Conservation (phyloP, 2,888 invertebrate genomes). For the Xestobium rufovillosum region DNA sequence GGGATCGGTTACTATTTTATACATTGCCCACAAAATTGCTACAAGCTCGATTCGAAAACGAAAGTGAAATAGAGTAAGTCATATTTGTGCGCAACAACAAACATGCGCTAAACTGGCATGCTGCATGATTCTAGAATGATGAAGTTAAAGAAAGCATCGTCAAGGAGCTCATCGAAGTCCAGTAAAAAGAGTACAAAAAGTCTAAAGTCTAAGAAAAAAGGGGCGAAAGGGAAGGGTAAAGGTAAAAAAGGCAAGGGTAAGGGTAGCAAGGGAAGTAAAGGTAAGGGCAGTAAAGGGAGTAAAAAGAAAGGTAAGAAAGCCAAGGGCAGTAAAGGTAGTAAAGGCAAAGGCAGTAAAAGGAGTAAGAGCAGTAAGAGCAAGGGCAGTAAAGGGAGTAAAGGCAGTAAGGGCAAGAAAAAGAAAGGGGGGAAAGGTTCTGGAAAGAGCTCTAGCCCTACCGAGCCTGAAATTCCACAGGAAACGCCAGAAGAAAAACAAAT, state of each 20-base stretch:
- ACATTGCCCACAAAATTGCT: too few relatives aligned
- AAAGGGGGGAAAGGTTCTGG: slow-evolving; percentile 17
- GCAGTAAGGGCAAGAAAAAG: slow-evolving; percentile 16
- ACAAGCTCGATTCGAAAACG: background rate
- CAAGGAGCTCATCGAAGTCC: too few relatives aligned
- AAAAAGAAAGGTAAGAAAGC: slow-evolving; percentile 13
- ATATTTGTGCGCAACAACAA: too few relatives aligned
- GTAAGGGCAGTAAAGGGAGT: slow-evolving; percentile 16
- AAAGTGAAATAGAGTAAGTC: too few relatives aligned
- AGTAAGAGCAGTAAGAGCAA: slow-evolving; percentile 20
- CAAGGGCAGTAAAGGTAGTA: slow-evolving; percentile 10
- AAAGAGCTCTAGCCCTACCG: slow-evolving; percentile 1
- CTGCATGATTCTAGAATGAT: too few relatives aligned
- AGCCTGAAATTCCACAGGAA: slow-evolving; percentile 14
- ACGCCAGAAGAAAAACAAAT: slow-evolving; percentile 18
- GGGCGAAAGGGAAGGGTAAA: slow-evolving; percentile 6
- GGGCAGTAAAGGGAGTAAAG: slow-evolving; percentile 20
- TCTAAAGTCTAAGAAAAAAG: too few relatives aligned
- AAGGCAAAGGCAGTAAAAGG: slow-evolving; percentile 11
- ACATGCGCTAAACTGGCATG: too few relatives aligned
- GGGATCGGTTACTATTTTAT: slow-evolving; percentile 43
- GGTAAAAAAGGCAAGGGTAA: background rate
- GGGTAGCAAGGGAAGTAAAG: slow-evolving; percentile 12
- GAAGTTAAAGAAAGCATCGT: too few relatives aligned
- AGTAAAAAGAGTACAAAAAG: too few relatives aligned